phyloP scores from a whole-genome alignment of 2,113 vertebrate genomes.

The Eurystomus gularis region DNA sequence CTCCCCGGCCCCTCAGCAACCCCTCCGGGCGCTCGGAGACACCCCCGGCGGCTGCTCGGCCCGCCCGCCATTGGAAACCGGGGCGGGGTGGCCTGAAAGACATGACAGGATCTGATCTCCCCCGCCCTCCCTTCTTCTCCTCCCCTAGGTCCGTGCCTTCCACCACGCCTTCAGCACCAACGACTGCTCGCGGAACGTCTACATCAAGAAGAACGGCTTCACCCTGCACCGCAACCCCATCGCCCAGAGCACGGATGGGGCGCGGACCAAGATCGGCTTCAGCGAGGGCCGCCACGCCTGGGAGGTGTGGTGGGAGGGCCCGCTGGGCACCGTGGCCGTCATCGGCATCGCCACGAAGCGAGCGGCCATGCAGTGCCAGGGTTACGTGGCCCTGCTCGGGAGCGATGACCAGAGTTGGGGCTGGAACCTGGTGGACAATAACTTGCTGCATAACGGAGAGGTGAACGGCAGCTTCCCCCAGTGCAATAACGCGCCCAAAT shows the following conservation, averaged over 20 bases:
- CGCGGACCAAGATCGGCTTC: conserved; percentile 96
- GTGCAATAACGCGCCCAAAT: conserved; percentile 98
- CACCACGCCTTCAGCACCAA: conserved; percentile 95
- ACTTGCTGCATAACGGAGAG: conserved; percentile 95
- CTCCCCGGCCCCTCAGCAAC: not conserved
- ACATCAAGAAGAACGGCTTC: conserved; percentile 98
- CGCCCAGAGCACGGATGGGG: conserved; percentile 97
- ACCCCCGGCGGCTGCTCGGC: not conserved
- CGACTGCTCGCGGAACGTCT: conserved; percentile 97
- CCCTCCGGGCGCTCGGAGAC: not conserved
- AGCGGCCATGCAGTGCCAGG: conserved; percentile 96
- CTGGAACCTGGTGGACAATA: conserved; percentile 99
- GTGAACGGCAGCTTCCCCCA: conserved; percentile 97
- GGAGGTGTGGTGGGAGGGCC: conserved; percentile 99
- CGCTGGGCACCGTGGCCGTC: conserved; percentile 95
- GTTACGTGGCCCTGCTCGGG: conserved; percentile 94
- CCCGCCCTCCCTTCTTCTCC: not conserved
- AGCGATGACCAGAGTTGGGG: conserved; percentile 99
- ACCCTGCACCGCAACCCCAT: conserved; percentile 98
- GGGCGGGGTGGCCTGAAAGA: not conserved
- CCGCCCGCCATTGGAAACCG: not conserved
- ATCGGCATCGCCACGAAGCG: conserved; percentile 96
- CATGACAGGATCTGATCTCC: not conserved
- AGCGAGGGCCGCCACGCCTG: conserved; percentile 95
- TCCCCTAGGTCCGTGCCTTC: conserved; percentile 86